Evolutionary conservation across 2,113 vertebrate genomes (phyloP).

Genomic region (Tragelaphus strepsiceros): DNA sequence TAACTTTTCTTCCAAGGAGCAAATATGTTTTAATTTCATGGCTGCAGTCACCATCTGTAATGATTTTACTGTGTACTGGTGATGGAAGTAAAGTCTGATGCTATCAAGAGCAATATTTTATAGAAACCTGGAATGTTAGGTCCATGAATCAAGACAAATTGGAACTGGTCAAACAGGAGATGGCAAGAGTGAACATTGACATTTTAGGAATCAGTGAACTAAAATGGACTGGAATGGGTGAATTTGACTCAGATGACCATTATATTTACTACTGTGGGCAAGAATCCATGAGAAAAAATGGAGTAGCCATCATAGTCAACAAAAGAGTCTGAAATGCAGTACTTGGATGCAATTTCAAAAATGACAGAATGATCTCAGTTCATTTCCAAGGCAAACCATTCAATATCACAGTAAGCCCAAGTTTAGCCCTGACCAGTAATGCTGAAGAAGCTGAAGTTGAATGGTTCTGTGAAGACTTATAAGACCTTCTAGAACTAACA

Average conservation of each 20-base stretch:
- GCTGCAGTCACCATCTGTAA: background rate
- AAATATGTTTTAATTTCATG: background rate
- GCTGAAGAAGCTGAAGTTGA: background rate
- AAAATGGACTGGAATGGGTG: background rate
- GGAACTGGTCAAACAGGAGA: background rate
- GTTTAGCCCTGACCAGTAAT: background rate
- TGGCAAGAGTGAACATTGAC: background rate
- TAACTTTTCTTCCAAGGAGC: background rate
- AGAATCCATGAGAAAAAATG: background rate
- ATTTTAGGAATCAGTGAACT: background rate
- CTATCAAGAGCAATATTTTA: background rate
- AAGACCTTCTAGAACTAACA: background rate
- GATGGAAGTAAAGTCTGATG: background rate
- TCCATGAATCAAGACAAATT: background rate
- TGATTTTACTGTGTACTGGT: background rate
- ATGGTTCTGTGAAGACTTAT: background rate
- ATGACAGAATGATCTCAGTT: background rate
- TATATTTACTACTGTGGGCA: background rate
- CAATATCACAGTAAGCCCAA: background rate
- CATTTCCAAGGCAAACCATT: background rate
- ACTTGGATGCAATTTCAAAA: background rate
- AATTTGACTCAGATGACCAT: background rate
- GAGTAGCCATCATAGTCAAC: background rate
- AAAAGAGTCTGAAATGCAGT: background rate
- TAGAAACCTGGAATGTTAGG: background rate